Percentiles rank a stretch among this genome's conserved stretches.
These are phyloP conservation scores for Periplaneta americana DNA, from an alignment of 1,140 invertebrate species.

Conservation along the genomic window DNA sequence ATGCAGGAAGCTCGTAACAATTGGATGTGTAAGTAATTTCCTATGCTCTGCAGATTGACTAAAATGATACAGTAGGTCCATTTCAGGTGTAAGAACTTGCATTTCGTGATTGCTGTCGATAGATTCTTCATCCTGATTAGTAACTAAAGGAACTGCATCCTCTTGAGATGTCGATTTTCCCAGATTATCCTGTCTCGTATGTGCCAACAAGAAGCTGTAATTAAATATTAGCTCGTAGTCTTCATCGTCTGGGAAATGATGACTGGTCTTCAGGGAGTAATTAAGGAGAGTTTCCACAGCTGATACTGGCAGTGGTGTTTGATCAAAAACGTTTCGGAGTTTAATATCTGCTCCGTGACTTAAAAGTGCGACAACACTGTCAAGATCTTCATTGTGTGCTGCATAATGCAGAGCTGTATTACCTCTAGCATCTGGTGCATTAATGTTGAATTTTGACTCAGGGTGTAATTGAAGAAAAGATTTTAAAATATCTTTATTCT, in stretches of 20 bases:
- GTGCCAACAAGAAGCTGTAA: conserved; percentile 61
- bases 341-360: conserved; percentile 65
- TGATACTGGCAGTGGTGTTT: conserved; percentile 65
- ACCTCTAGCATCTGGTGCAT: conserved; percentile 59
- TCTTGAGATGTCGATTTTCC: neutral
- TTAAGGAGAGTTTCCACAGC: conserved; percentile 57
- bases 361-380: conserved; percentile 53
- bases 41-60: conserved; percentile 53
- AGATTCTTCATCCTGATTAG: neutral
- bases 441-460: conserved; percentile 47
- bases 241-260: conserved; percentile 50
- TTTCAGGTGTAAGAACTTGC: conserved; percentile 38
- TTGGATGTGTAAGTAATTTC: conserved; percentile 68
- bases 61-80: conserved; percentile 56
- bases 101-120: neutral
- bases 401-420: conserved; percentile 82
- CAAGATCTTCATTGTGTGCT: conserved; percentile 53
- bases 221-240: conserved; percentile 65
- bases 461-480: conserved; percentile 43
- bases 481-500: conserved; percentile 54
- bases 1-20: conserved; percentile 71
- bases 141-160: neutral
- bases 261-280: conserved; percentile 56
- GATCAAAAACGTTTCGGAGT: conserved; percentile 53
- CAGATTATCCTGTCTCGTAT: conserved; percentile 22